Percentiles rank a stretch among this genome's conserved stretches.
Conservation (phyloP, 2,797 vertebrate species). For the Leuciscus waleckii region DNA sequence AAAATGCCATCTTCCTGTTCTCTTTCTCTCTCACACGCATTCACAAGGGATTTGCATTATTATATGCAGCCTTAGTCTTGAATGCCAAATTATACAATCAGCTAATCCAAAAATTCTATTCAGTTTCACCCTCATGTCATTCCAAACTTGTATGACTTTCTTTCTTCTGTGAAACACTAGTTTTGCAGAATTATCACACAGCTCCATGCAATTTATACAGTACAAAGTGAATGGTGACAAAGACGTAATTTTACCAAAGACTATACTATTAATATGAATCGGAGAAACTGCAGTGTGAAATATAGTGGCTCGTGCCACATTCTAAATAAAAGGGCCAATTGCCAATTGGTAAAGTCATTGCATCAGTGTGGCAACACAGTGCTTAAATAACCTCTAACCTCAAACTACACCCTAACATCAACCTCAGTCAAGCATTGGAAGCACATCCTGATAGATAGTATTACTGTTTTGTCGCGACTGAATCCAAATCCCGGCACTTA, state of each 20-base stretch:
- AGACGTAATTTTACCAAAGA: background rate
- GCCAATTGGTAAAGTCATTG: background rate
- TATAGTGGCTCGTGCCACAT: background rate
- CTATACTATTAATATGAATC: background rate
- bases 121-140: background rate
- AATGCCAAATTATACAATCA: background rate
- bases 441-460: background rate
- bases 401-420: background rate
- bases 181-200: background rate
- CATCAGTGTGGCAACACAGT: background rate
- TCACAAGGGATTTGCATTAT: slow-evolving; percentile 34
- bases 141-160: background rate
- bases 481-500: background rate
- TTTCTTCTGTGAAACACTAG: background rate
- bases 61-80: background rate
- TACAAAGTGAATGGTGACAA: background rate
- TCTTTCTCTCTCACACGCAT: background rate
- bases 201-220: background rate
- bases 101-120: slow-evolving; percentile 4
- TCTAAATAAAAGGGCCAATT: background rate
- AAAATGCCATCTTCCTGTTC: slow-evolving; percentile 11
- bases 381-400: background rate
- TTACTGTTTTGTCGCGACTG: background rate
- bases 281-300: background rate
- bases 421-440: background rate